Evolutionary conservation across 2,888 invertebrate genomes (phyloP).

Genomic region (Agrotis puta): DNA sequence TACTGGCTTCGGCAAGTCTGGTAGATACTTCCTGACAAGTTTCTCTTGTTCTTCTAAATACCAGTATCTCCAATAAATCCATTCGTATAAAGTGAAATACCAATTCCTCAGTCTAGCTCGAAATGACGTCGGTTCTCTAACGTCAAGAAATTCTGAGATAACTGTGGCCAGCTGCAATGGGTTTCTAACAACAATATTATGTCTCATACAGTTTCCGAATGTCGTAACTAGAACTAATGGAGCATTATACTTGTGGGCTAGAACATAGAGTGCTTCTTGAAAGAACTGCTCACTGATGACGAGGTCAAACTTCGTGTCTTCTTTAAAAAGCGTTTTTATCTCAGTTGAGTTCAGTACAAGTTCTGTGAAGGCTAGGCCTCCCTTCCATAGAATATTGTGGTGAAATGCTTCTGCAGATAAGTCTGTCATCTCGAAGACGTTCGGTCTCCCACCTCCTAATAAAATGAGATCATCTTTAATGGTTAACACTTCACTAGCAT

Average conservation of each 20-base stretch:
- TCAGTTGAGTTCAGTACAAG: constrained; percentile 78
- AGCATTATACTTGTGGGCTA: constrained; percentile 86
- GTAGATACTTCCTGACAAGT: constrained; percentile 80
- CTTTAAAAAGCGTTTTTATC: constrained; percentile 76
- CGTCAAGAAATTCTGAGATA: constrained; percentile 79
- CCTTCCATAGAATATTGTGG: constrained; percentile 80
- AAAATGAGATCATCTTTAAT: neutral
- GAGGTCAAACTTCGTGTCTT: constrained; percentile 84
- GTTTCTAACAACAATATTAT: constrained; percentile 81
- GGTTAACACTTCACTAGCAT: neutral
- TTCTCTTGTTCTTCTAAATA: constrained; percentile 81
- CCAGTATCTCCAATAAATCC: constrained; percentile 82
- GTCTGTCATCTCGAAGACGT: constrained; percentile 83
- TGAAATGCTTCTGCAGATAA: constrained; percentile 82
- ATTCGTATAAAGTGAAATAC: constrained; percentile 83
- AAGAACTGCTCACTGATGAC: constrained; percentile 88
- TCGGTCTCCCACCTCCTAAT: constrained; percentile 80
- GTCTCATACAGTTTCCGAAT: constrained; percentile 85
- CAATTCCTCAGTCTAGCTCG: constrained; percentile 88
- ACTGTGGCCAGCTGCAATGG: constrained; percentile 84
- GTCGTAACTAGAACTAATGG: constrained; percentile 84
- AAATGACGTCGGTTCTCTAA: constrained; percentile 89
- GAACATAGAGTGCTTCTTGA: constrained; percentile 83
- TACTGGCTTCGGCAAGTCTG: constrained; percentile 77
- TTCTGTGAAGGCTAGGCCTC: constrained; percentile 81